Conservation (phyloP, 2,113 vertebrate genomes). For the Thunnus maccoyii region DNA sequence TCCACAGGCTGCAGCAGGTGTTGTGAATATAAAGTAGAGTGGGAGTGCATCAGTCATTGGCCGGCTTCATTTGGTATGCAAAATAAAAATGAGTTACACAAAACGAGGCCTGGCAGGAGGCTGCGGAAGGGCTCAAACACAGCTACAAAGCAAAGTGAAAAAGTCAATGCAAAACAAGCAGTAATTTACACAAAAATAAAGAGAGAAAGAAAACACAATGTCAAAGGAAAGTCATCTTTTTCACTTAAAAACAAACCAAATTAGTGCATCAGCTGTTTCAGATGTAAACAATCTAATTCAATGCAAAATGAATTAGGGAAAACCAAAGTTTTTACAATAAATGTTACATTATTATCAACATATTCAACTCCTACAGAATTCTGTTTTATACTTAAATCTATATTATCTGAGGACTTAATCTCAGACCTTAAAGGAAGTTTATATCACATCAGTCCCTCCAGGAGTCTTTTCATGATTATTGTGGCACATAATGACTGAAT, state of each 20-base stretch:
- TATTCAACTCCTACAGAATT: too few relatives aligned
- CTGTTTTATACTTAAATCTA: neutral
- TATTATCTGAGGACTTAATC: neutral
- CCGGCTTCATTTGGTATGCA: conserved; percentile 62
- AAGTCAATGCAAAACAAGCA: conserved; percentile 22
- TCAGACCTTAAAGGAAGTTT: neutral
- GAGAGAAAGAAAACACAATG: neutral
- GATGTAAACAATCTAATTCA: neutral
- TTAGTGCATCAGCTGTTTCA: neutral
- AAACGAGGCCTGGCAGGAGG: conserved; percentile 48
- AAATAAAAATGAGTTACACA: conserved; percentile 62
- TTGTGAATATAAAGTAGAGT: conserved; percentile 65
- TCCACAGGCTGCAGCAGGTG: conserved; percentile 58
- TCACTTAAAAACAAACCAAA: conserved; percentile 3
- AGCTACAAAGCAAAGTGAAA: conserved; percentile 45
- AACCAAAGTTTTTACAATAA: too few relatives aligned
- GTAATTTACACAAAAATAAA: conserved; percentile 9
- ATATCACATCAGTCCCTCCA: neutral
- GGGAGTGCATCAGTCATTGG: conserved; percentile 56
- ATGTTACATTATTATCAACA: neutral
- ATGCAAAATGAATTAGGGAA: neutral
- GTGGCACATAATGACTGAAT: neutral
- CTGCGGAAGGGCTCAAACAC: conserved; percentile 21
- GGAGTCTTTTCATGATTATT: neutral
- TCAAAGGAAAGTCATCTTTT: conserved; percentile 14